Evolutionary conservation across 2,797 vertebrate genomes (phyloP).

Genomic region (Sitta carolinensis): DNA sequence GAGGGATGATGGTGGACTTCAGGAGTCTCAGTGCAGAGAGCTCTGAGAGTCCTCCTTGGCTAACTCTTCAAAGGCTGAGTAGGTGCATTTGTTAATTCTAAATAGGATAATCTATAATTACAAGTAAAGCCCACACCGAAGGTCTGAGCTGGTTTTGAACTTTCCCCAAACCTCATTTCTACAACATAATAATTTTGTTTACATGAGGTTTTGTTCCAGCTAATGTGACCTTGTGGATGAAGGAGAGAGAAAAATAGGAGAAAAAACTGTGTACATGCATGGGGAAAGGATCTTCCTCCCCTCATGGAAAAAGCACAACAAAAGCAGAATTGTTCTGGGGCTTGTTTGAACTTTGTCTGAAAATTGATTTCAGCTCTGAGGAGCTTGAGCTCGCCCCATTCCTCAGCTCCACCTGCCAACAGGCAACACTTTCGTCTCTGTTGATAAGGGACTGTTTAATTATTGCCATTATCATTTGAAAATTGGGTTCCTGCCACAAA

Average conservation of each 20-base stretch:
- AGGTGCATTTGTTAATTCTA: background rate
- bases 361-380: constrained; percentile 23
- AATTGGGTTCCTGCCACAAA: constrained; percentile 68
- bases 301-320: background rate
- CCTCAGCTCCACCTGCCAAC: constrained; percentile 34
- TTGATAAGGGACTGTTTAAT: constrained; percentile 75
- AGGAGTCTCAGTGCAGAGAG: background rate
- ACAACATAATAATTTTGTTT: background rate
- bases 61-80: background rate
- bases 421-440: background rate
- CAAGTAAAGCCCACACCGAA: background rate
- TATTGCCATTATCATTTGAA: constrained; percentile 73
- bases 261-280: rapidly evolving
- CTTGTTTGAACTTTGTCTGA: constrained; percentile 5
- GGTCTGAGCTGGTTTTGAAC: background rate
- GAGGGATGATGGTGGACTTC: background rate
- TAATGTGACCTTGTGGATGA: background rate
- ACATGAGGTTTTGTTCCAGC: background rate
- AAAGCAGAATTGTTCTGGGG: background rate
- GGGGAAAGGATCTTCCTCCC: background rate
- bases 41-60: background rate
- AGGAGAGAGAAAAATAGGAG: background rate
- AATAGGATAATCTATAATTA: background rate
- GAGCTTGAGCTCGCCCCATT: background rate
- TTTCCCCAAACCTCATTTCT: background rate